Evolutionary conservation across 2,113 vertebrate genomes (phyloP).

Genomic region (Dipodomys ordii): DNA sequence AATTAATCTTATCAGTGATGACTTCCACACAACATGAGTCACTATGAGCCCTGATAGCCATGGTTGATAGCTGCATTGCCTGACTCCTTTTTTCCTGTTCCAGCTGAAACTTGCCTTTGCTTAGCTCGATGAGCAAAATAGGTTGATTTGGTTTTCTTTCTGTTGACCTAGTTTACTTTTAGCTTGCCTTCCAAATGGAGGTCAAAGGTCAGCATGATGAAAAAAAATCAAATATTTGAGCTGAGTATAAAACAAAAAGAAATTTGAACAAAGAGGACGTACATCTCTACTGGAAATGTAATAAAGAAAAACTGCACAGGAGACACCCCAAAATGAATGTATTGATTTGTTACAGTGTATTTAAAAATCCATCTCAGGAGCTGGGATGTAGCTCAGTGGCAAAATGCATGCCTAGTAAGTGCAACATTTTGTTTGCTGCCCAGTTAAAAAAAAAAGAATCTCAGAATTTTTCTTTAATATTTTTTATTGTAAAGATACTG

Average conservation of each 20-base stretch:
- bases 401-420: too few species aligned
- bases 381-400: too few species aligned
- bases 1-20: slow-evolving; percentile 52
- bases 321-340: slow-evolving; percentile 30
- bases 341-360: background rate
- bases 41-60: background rate
- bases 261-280: background rate
- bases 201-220: slow-evolving; percentile 15
- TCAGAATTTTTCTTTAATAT: background rate
- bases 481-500: background rate
- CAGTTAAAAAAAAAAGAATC: too few species aligned
- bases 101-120: background rate
- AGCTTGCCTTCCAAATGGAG: slow-evolving; percentile 31
- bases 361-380: too few species aligned
- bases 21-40: slow-evolving; percentile 4
- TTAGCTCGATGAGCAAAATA: background rate
- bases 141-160: background rate
- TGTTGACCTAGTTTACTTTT: slow-evolving; percentile 28
- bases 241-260: slow-evolving; percentile 9
- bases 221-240: slow-evolving; percentile 25
- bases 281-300: background rate
- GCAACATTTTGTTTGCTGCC: too few species aligned
- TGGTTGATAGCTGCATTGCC: background rate
- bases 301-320: background rate
- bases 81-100: background rate